These are phyloP conservation scores for Coreoperca whiteheadi DNA, from an alignment of 2,113 vertebrate genomes.

Conservation along the genomic window DNA sequence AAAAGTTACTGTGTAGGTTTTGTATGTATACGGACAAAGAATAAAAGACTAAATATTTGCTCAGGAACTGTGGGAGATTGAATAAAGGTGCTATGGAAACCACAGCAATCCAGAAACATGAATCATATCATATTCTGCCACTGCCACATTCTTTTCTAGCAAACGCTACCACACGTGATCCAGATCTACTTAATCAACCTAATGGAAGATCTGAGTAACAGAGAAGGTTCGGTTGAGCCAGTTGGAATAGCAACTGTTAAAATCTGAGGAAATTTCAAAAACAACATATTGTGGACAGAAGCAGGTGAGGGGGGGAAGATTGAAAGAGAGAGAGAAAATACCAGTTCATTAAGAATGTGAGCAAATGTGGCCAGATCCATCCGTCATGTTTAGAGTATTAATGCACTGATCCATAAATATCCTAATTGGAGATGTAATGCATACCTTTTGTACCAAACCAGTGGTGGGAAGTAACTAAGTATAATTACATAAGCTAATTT, in stretches of 20 bases:
- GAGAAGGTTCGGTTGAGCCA: conserved; percentile 15
- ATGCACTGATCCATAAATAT: neutral
- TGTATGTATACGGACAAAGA: conserved; percentile 75
- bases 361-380: neutral
- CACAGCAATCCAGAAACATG: conserved; percentile 60
- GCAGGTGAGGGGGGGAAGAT: conserved; percentile 7
- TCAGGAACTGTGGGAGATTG: conserved; percentile 77
- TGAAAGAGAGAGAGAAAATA: neutral
- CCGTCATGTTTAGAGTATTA: neutral
- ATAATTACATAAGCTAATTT: too few relatives aligned
- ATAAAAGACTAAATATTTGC: conserved; percentile 77
- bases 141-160: conserved; percentile 56
- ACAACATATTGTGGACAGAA: conserved; percentile 18
- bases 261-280: conserved; percentile 39
- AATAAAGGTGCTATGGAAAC: conserved; percentile 75
- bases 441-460: neutral
- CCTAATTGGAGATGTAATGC: neutral
- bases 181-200: conserved; percentile 49
- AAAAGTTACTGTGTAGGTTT: conserved; percentile 76
- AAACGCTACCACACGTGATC: conserved; percentile 34
- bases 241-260: conserved; percentile 39
- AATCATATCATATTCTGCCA: conserved; percentile 51
- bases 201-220: conserved; percentile 48
- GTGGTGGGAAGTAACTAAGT: neutral
- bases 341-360: neutral